Evolutionary conservation across 2,888 invertebrate genomes (phyloP).

Genomic region (Apamea crenata): DNA sequence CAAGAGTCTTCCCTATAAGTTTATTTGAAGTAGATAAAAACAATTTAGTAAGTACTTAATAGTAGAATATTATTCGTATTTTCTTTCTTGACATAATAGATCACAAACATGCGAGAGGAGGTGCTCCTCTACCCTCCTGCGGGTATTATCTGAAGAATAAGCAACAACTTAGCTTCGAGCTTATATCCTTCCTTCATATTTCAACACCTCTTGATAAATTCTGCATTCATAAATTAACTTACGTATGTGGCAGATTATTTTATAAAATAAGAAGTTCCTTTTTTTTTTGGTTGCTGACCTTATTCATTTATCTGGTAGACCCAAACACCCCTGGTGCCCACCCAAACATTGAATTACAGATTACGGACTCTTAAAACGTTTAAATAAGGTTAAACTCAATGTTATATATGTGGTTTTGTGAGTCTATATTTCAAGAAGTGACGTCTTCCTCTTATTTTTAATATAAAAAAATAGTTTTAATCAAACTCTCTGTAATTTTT

Average conservation of each 20-base stretch:
- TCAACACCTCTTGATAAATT: not conserved
- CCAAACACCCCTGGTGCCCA: too few species aligned
- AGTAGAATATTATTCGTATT: not conserved
- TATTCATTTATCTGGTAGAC: not conserved
- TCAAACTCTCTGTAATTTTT: slow-evolving; percentile 64
- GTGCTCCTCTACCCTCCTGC: too few species aligned
- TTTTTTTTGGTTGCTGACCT: not conserved
- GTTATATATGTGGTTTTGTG: not conserved
- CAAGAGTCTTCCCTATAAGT: slow-evolving; percentile 96
- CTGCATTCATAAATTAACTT: not conserved
- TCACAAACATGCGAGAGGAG: not conserved
- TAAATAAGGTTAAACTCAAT: not conserved
- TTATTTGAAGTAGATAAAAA: slow-evolving; percentile 95
- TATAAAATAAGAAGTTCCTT: not conserved
- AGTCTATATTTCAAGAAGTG: not conserved
- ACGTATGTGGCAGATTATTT: not conserved
- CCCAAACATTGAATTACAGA: not conserved
- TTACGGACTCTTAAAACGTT: not conserved
- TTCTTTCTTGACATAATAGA: not conserved
- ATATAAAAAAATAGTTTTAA: not conserved
- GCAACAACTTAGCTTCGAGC: not conserved
- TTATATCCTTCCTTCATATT: not conserved
- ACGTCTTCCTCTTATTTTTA: not conserved
- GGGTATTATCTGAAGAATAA: not conserved
- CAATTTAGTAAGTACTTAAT: slow-evolving; percentile 77